Percentiles rank a stretch among this genome's conserved stretches.
phyloP scores from a whole-genome alignment of 2,888 invertebrate genomes.

The Lomographa bimaculata region DNA sequence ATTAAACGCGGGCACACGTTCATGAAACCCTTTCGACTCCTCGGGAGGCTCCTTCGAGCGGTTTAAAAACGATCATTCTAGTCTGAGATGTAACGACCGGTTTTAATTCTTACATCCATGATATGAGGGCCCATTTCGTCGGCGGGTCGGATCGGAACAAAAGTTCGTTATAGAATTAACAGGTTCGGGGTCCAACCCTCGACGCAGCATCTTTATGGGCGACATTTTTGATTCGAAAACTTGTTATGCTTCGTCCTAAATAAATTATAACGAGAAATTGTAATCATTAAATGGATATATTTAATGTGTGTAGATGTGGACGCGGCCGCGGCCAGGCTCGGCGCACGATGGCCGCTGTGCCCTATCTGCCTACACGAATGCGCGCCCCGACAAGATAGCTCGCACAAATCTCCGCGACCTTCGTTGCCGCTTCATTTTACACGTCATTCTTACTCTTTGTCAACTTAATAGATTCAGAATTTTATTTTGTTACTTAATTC shows the following conservation, averaged over 20 bases:
- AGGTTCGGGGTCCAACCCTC: constrained; percentile 75
- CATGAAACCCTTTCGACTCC: constrained; percentile 76
- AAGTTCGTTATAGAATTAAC: constrained; percentile 76
- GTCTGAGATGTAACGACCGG: constrained; percentile 67
- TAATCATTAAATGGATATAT: constrained; percentile 82
- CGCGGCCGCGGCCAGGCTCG: constrained; percentile 40
- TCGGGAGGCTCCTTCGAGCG: constrained; percentile 55
- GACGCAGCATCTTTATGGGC: constrained; percentile 81
- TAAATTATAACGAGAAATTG: constrained; percentile 84
- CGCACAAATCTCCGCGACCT: constrained; percentile 67
- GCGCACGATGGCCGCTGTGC: constrained; percentile 35
- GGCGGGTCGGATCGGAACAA: constrained; percentile 56
- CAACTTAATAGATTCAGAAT: constrained; percentile 36
- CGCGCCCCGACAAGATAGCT: constrained; percentile 70
- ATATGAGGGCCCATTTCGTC: constrained; percentile 72
- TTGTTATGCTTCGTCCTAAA: constrained; percentile 83
- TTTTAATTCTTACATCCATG: constrained; percentile 80
- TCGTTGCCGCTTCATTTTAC: constrained; percentile 64
- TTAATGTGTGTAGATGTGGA: constrained; percentile 71
- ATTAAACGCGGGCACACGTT: constrained; percentile 65
- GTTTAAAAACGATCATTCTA: constrained; percentile 76
- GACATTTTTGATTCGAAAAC: constrained; percentile 83
- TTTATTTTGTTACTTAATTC: constrained; percentile 1
- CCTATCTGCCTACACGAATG: constrained; percentile 78
- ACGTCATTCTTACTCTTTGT: constrained; percentile 47